These are phyloP conservation scores for Seriola quinqueradiata DNA, from an alignment of 2,113 vertebrate genomes.

Conservation along the genomic window DNA sequence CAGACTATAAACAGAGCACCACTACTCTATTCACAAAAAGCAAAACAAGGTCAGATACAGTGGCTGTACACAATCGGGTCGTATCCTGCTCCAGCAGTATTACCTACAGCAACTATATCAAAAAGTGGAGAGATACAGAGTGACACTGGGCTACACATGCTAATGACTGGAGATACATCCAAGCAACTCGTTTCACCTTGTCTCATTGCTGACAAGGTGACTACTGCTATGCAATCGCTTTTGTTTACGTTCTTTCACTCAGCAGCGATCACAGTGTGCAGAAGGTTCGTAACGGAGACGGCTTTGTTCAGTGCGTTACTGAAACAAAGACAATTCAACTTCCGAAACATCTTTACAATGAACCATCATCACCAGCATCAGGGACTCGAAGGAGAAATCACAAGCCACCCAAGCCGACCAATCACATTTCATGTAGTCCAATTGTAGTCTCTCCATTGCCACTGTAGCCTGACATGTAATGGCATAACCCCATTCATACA, in stretches of 20 bases:
- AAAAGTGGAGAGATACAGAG: background rate
- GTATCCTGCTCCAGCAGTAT: background rate
- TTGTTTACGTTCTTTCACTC: background rate
- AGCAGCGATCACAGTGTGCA: background rate
- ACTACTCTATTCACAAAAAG: slow-evolving; percentile 3
- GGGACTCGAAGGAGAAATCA: background rate
- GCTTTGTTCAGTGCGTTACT: too few relatives aligned
- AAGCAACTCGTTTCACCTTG: background rate
- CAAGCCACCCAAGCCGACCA: too few relatives aligned
- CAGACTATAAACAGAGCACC: background rate
- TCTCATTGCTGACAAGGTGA: background rate
- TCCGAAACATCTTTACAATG: too few relatives aligned
- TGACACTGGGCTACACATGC: background rate
- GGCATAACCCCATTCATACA: too few relatives aligned
- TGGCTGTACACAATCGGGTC: background rate
- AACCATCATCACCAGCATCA: background rate
- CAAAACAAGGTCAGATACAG: slow-evolving; percentile 14
- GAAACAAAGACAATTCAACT: too few relatives aligned
- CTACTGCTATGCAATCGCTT: background rate
- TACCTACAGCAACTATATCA: background rate
- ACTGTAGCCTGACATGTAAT: too few relatives aligned
- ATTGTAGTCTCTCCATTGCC: too few relatives aligned
- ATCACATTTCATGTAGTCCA: too few relatives aligned
- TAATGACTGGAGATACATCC: background rate
- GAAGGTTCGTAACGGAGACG: background rate